Conservation (phyloP, 2,113 vertebrate species). For the Neolamprologus toae region DNA sequence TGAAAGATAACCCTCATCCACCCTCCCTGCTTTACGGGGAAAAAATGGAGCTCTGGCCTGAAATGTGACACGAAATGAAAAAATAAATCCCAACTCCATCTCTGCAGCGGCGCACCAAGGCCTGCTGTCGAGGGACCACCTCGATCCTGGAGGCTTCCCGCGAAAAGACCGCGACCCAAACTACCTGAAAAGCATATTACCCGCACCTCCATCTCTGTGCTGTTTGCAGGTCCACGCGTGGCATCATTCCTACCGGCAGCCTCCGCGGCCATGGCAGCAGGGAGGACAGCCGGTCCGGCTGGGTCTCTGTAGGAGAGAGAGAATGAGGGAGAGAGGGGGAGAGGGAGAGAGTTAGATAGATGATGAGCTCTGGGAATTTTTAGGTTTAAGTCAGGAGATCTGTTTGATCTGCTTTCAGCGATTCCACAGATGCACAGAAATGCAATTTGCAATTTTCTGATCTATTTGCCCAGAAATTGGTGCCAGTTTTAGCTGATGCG, state of each 20-base stretch:
- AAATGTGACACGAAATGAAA: background rate
- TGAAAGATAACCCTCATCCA: background rate
- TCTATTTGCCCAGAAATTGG: background rate
- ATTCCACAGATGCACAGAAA: background rate
- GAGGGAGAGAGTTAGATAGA: background rate
- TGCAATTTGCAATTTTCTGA: background rate
- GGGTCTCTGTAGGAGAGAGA: background rate
- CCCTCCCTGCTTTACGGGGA: background rate
- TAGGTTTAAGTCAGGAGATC: background rate
- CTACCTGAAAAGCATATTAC: conserved; percentile 18
- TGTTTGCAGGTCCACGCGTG: background rate
- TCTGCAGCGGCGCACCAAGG: background rate
- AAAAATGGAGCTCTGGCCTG: background rate
- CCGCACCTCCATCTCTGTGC: conserved; percentile 62
- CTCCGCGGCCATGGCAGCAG: conserved; percentile 51
- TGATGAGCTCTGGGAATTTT: background rate
- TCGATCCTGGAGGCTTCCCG: background rate
- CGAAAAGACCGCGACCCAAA: background rate
- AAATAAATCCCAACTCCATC: background rate
- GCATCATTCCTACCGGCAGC: conserved; percentile 25
- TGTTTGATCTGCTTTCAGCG: background rate
- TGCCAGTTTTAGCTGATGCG: background rate
- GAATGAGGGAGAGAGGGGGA: background rate
- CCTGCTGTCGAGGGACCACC: background rate
- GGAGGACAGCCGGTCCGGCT: background rate